phyloP scores from a whole-genome alignment of 2,113 vertebrate genomes.

The Pelmatolapia mariae region DNA sequence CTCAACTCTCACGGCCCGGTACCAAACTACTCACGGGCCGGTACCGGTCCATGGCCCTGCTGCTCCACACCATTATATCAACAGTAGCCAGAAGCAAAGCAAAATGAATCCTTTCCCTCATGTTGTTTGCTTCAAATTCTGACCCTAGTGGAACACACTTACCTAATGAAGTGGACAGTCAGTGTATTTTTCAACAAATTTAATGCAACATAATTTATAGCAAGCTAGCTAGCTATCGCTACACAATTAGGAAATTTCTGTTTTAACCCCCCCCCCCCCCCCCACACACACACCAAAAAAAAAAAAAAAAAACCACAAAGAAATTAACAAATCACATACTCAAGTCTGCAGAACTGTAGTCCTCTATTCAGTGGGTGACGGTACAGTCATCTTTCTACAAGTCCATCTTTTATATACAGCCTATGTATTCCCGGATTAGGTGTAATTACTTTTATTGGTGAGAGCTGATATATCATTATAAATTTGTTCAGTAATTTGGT shows the following conservation, averaged over 20 bases:
- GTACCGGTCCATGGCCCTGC: neutral
- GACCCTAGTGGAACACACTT: neutral
- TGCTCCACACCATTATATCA: neutral
- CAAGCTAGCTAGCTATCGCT: neutral
- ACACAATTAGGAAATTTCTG: accelerated
- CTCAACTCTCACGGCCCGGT: too few relatives aligned
- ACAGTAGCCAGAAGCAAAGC: neutral
- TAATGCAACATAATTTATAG: neutral
- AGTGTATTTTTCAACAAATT: neutral
- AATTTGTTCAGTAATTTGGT: neutral
- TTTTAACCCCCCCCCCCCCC: accelerated
- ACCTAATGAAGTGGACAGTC: neutral
- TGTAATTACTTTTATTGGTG: neutral
- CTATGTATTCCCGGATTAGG: accelerated
- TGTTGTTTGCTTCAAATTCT: neutral
- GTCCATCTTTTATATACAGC: neutral
- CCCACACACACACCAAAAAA: too few relatives aligned
- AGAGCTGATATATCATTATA: neutral
- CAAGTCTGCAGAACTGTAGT: neutral
- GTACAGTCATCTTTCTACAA: neutral
- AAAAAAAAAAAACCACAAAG: accelerated
- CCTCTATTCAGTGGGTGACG: accelerated
- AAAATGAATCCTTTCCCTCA: accelerated
- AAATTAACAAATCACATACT: neutral
- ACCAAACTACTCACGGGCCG: accelerated